A percentile compares a stretch with the other conserved stretches of the same genome.
These are phyloP conservation scores for Drosophila hamatofila DNA, from an alignment of 2,888 invertebrate genomes.

Conservation along the genomic window DNA sequence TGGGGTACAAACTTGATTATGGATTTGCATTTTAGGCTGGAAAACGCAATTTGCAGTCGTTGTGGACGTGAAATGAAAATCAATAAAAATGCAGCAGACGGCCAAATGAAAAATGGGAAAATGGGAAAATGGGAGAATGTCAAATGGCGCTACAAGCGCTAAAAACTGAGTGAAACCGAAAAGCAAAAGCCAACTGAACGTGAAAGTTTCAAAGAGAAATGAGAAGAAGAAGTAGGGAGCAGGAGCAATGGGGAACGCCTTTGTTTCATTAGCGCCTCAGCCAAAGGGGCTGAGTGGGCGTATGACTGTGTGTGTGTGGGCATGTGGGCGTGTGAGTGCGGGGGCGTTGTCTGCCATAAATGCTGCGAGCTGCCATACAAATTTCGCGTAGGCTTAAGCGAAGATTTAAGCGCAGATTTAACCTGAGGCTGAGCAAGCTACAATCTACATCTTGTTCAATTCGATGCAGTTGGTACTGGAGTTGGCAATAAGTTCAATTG, in stretches of 20 bases:
- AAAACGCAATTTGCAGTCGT: slow-evolving; percentile 21
- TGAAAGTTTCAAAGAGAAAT: slow-evolving; percentile 58
- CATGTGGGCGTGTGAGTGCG: background rate
- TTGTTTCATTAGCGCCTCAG: slow-evolving; percentile 53
- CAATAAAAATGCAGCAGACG: slow-evolving; percentile 39
- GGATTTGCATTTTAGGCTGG: slow-evolving; percentile 63
- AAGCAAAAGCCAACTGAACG: slow-evolving; percentile 34
- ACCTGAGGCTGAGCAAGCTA: slow-evolving; percentile 1
- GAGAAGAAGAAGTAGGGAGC: background rate
- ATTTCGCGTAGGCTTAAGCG: slow-evolving; percentile 6
- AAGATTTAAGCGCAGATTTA: slow-evolving; percentile 1
- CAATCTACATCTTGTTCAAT: background rate
- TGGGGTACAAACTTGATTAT: slow-evolving; percentile 57
- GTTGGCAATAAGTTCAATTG: slow-evolving; percentile 2
- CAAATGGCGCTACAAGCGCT: slow-evolving; percentile 42
- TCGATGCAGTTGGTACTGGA: background rate
- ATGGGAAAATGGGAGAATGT: slow-evolving; percentile 39
- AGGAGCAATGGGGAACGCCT: slow-evolving; percentile 32
- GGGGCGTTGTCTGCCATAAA: slow-evolving; percentile 12
- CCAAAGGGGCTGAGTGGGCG: background rate
- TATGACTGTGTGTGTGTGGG: background rate
- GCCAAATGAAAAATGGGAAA: slow-evolving; percentile 13
- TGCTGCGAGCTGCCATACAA: slow-evolving; percentile 4
- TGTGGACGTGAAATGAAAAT: slow-evolving; percentile 39
- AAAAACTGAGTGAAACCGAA: slow-evolving; percentile 45